Conservation (phyloP, 2,888 invertebrate species). For the Nomada fabriciana region DNA sequence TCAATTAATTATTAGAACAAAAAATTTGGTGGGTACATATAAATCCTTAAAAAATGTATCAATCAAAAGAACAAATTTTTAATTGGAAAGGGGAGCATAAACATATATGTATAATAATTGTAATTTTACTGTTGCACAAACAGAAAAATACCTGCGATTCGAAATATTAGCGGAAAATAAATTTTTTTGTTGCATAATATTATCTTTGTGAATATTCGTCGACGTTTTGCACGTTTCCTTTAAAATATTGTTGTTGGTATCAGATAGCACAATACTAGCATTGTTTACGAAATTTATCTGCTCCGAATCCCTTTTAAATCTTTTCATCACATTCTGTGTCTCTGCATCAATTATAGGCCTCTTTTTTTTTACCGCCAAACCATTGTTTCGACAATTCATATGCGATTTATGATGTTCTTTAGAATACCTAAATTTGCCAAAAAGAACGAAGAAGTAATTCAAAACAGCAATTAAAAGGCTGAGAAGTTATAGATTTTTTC, state of each 20-base stretch:
- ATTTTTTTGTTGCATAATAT: constrained; percentile 7
- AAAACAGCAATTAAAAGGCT: neutral
- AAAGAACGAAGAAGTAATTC: neutral
- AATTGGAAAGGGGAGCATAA: too few relatives aligned
- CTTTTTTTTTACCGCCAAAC: constrained; percentile 21
- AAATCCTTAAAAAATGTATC: too few relatives aligned
- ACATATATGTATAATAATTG: neutral
- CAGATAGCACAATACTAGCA: neutral
- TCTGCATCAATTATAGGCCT: constrained; percentile 43
- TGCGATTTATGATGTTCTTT: constrained; percentile 35
- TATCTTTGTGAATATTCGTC: constrained; percentile 1
- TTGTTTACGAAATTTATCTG: neutral
- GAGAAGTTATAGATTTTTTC: neutral
- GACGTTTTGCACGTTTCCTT: neutral
- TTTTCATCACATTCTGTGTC: constrained; percentile 56
- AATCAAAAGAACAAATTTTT: too few relatives aligned
- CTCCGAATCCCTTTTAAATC: constrained; percentile 53
- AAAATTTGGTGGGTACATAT: too few relatives aligned
- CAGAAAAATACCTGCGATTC: constrained; percentile 43
- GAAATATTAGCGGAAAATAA: constrained; percentile 8
- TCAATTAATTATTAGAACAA: too few relatives aligned
- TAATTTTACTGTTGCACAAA: too few relatives aligned
- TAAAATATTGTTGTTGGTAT: neutral
- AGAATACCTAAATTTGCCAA: constrained; percentile 35
- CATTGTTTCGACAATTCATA: constrained; percentile 1